A percentile compares a stretch with the other conserved stretches of the same genome.
Conservation (phyloP, 2,888 invertebrate species). For the Drosophila nigricruria region DNA sequence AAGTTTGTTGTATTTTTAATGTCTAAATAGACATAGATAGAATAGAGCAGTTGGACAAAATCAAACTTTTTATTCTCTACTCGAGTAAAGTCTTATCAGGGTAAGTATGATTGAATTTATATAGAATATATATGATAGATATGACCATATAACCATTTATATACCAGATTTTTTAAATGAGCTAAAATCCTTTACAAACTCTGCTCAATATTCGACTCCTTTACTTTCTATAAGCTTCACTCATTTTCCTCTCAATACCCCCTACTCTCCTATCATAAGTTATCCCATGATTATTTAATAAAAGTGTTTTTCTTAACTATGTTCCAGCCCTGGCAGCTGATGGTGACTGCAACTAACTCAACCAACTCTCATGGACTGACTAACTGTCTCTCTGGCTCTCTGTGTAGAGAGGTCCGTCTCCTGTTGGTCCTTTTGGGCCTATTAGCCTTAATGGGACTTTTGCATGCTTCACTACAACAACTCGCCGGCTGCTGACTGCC, state of each 20-base stretch:
- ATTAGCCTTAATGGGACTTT: conserved; percentile 78
- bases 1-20: too few relatives aligned
- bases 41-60: too few relatives aligned
- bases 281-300: conserved; percentile 5
- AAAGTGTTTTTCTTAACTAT: neutral
- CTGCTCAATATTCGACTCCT: too few relatives aligned
- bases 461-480: conserved; percentile 75
- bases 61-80: too few relatives aligned
- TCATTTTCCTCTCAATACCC: neutral
- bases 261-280: neutral
- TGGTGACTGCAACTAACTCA: conserved; percentile 53
- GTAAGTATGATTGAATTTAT: too few relatives aligned
- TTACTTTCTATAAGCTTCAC: too few relatives aligned
- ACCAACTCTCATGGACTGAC: conserved; percentile 57
- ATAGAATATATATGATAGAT: too few relatives aligned
- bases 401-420: conserved; percentile 39
- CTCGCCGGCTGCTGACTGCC: conserved; percentile 54
- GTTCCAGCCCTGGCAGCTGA: conserved; percentile 51
- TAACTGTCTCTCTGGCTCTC: conserved; percentile 47
- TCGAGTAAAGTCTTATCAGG: too few relatives aligned
- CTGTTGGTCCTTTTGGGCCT: conserved; percentile 68
- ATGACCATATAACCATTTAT: too few relatives aligned
- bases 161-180: too few relatives aligned
- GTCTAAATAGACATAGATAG: too few relatives aligned
- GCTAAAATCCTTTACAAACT: too few relatives aligned